Evolutionary conservation across 2,797 vertebrate genomes (phyloP).

Genomic region (Rousettus madagascariensis): DNA sequence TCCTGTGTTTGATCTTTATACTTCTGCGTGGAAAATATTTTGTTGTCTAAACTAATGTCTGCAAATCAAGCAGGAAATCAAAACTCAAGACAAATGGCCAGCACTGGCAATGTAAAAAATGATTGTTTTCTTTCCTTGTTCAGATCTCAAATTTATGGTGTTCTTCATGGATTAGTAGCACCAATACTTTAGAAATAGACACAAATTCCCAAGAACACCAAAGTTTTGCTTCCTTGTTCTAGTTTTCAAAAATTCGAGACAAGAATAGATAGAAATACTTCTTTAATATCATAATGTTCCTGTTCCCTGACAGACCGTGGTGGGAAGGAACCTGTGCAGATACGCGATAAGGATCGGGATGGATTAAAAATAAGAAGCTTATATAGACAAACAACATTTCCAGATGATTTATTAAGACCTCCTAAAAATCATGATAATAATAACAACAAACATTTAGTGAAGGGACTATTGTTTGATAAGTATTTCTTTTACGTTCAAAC

Average conservation of each 20-base stretch:
- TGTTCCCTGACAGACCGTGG: not conserved
- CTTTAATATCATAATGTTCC: not conserved
- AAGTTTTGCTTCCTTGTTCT: not conserved
- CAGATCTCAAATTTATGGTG: not conserved
- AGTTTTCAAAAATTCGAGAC: not conserved
- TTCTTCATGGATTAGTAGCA: not conserved
- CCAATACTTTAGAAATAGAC: not conserved
- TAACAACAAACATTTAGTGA: slow-evolving; percentile 52
- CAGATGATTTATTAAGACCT: slow-evolving; percentile 31
- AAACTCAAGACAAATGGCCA: slow-evolving; percentile 53
- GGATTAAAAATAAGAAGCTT: not conserved
- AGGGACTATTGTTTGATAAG: slow-evolving; percentile 11
- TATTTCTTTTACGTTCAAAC: slow-evolving; percentile 58
- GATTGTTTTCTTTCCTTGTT: not conserved
- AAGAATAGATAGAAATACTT: slow-evolving; percentile 28
- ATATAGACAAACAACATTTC: slow-evolving; percentile 15
- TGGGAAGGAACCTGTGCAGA: not conserved
- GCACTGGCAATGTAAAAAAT: slow-evolving; percentile 50
- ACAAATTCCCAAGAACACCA: not conserved
- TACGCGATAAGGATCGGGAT: not conserved
- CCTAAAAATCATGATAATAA: not conserved
- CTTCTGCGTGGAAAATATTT: slow-evolving; percentile 45
- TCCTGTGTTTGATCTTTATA: slow-evolving; percentile 25
- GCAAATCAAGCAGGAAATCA: slow-evolving; percentile 73
- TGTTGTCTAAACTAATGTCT: slow-evolving; percentile 67